Base-by-base conservation (phyloP, 2,113 vertebrate genomes). In the Echinops telfairi region DNA sequence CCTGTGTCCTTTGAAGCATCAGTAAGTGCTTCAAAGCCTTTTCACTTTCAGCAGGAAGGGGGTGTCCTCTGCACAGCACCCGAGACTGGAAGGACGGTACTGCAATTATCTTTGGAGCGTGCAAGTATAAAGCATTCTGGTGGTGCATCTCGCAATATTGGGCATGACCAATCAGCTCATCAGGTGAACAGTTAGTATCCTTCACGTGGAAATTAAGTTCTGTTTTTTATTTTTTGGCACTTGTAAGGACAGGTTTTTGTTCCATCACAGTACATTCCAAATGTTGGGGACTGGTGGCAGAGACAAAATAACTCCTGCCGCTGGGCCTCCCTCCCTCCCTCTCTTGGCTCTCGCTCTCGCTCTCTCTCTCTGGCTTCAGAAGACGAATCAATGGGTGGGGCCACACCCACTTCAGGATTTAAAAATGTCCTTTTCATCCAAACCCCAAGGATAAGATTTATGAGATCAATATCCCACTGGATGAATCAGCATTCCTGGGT, bases 371-470 rank as follows among this genome's bases (percentile, higher is more conserved):
- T 83, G 77, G 57, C 76, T 95, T 92, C 76, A 58, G 77, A 96
- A 88, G 89, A 70, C 53, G 53, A 58, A 78, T 86, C 43, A 71
- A 36, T 77, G 60, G 60, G 57, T 27, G 27, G 12, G 22, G 66
- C 43, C 57, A 36, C 20, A 25, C 7, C 60, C 33, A 0, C 11
- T 53, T 78, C 83, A 38, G 58, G 40, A 83, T 92, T 38, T 85
- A 58, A 94, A 90, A 62, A 38, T 95, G 96, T 93, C 86, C 60
- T 95, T 53, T 94, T 94, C 86, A 47, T 97, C 60, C 89, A 92
- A 89, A 83, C 77, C 10, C 0, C 87, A 85, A 95, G 93, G 89
- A 83, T 91, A 96, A 90, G 58, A 62, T 57, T 95, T 90, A n/a
- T 89, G 87, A 92, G 89, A 94, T 93, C 82, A 75, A 17, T 94